Evolutionary conservation across 1,140 invertebrate genomes (phyloP).

Genomic region (Berghia stephanieae): DNA sequence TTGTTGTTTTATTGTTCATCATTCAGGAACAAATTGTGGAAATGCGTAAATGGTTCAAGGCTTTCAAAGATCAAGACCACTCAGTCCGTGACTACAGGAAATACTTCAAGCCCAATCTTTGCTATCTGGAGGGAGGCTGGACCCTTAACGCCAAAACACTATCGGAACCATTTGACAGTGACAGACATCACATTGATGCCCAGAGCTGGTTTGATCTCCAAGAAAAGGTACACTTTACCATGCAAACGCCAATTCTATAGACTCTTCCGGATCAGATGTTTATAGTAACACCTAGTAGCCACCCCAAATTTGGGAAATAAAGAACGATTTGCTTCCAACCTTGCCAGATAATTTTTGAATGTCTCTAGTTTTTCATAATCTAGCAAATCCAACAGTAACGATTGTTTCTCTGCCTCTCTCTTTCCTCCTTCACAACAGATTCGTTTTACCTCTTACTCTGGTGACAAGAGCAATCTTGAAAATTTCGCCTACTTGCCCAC

Average conservation of each 20-base stretch:
- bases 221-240: conserved; percentile 43
- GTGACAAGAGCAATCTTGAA: conserved; percentile 40
- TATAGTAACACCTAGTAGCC: too few species aligned
- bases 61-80: conserved; percentile 35
- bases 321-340: too few species aligned
- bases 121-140: conserved; percentile 37
- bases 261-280: too few species aligned
- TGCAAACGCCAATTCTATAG: too few species aligned
- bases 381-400: too few species aligned
- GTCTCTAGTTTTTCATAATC: too few species aligned
- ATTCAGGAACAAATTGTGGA: conserved; percentile 32
- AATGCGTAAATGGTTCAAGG: conserved; percentile 41
- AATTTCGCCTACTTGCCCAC: conserved; percentile 49
- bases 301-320: too few species aligned
- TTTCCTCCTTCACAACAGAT: too few species aligned
- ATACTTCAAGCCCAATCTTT: conserved; percentile 43
- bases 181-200: conserved; percentile 49
- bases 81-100: conserved; percentile 38
- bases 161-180: conserved; percentile 50
- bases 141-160: conserved; percentile 37
- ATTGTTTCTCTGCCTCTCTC: too few species aligned
- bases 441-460: conserved; percentile 46
- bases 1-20: not conserved
- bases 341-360: too few species aligned
- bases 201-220: conserved; percentile 44